These are phyloP conservation scores for Cephus spinipes DNA, from an alignment of 2,888 invertebrate species.

Conservation along the genomic window DNA sequence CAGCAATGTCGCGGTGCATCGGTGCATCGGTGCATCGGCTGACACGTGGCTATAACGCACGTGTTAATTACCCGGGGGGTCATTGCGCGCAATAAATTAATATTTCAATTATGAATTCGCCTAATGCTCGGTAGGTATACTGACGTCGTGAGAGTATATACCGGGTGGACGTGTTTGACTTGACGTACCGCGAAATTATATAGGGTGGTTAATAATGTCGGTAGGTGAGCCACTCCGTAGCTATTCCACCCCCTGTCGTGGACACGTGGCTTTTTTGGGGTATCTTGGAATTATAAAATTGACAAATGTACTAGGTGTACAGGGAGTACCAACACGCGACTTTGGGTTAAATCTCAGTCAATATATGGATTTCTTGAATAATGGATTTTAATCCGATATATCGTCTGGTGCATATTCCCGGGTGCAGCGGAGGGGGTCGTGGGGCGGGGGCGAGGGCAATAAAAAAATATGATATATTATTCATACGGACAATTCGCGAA, in stretches of 20 bases:
- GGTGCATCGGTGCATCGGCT: constrained; percentile 42
- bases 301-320: neutral
- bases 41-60: constrained; percentile 50
- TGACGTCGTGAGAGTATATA: neutral
- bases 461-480: neutral
- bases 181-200: too few species aligned
- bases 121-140: neutral
- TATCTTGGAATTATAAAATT: neutral
- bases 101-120: constrained; percentile 62
- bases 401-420: neutral
- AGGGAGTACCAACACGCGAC: neutral
- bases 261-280: too few species aligned
- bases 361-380: neutral
- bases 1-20: constrained; percentile 55
- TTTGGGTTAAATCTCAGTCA: neutral
- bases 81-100: constrained; percentile 61
- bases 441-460: neutral
- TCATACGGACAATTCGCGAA: neutral
- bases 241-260: accelerated
- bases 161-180: neutral
- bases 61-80: constrained; percentile 58
- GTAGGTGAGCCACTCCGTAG: neutral
- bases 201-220: neutral
- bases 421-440: neutral
- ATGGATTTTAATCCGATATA: neutral